Evolutionary conservation across 2,888 invertebrate species (phyloP).

Genomic region (Phragmatobia fuliginosa): DNA sequence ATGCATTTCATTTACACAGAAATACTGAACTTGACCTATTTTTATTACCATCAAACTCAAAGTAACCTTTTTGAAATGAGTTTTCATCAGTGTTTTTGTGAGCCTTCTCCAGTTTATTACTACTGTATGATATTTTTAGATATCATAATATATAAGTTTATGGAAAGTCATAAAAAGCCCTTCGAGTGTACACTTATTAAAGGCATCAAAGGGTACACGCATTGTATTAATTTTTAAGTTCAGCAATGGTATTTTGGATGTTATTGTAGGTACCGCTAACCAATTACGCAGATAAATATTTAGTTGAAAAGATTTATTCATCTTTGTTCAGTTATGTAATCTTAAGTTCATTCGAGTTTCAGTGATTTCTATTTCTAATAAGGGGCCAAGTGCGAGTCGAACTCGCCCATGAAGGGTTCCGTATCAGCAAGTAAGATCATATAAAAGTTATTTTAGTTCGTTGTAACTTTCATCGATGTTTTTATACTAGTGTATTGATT

Average conservation of each 20-base stretch:
- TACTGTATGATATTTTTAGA: not conserved
- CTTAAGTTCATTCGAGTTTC: too few relatives aligned
- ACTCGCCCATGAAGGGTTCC: too few relatives aligned
- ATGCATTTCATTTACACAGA: too few relatives aligned
- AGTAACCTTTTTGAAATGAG: not conserved
- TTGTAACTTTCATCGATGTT: too few relatives aligned
- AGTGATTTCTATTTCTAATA: not conserved
- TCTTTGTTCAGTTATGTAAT: too few relatives aligned
- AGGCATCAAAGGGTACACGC: not conserved
- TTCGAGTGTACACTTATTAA: not conserved
- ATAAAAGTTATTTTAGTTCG: too few relatives aligned
- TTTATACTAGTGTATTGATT: too few relatives aligned
- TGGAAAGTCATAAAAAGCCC: not conserved
- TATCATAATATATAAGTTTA: not conserved
- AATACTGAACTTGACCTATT: not conserved
- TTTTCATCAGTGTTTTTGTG: not conserved
- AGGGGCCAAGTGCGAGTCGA: too few relatives aligned
- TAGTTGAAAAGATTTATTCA: not conserved
- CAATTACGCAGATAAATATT: not conserved
- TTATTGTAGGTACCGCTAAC: not conserved
- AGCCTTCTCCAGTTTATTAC: not conserved
- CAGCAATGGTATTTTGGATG: not conserved
- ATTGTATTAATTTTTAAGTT: not conserved
- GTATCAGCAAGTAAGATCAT: too few relatives aligned
- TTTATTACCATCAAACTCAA: not conserved